Base-by-base conservation (phyloP, 2,797 vertebrate genomes). In the Bryconaethiops microstoma region DNA sequence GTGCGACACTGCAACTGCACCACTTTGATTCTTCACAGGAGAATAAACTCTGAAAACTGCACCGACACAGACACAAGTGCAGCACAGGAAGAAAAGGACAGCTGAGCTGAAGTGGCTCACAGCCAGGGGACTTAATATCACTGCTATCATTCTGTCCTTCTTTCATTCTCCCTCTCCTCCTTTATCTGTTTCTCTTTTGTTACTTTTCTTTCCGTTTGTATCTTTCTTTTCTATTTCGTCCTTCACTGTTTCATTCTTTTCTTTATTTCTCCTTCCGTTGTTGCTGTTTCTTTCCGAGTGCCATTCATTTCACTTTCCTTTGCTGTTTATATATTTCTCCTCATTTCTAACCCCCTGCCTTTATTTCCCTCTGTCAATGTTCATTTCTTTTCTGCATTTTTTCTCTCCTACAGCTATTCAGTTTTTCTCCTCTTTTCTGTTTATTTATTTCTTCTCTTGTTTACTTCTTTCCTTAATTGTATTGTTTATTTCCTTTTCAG, bases 1-100 rank as follows among this genome's bases (percentile, higher is more conserved):
- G 84, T 74, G 80, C 65, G 59, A 60, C 54, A 73, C 68, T 70
- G 63, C 80, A 78, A 29, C 76, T 17, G 68, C 40, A 62, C 54
- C n/a, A 65, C 73, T 68, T 50, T 25, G 62, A 57, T 60, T 54
- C 21, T 55, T 29, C 21, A 4, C 7, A 17, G 8, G 19, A 68
- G 19, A 68, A 45, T 74, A 40, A 65, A 65, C 21, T 65, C 40
- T 39, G 50, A 65, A 52, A 14, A 68, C 76, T 60, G 48, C 39
- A 64, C 65, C 23, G 40, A 55, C 2, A 4, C 65, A 50, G 16
- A 52, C 42, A 74, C 50, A 57, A 67, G 60, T 29, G 17, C 6
- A 9, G 4, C 14, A 12, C 0, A 39, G 19, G n/a, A 40, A 69
- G 42, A 35, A 5, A 71, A 39, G 10, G 60, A 23, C 48, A 57